phyloP scores from a whole-genome alignment of 2,113 vertebrate genomes.

The Mixornis gularis region DNA sequence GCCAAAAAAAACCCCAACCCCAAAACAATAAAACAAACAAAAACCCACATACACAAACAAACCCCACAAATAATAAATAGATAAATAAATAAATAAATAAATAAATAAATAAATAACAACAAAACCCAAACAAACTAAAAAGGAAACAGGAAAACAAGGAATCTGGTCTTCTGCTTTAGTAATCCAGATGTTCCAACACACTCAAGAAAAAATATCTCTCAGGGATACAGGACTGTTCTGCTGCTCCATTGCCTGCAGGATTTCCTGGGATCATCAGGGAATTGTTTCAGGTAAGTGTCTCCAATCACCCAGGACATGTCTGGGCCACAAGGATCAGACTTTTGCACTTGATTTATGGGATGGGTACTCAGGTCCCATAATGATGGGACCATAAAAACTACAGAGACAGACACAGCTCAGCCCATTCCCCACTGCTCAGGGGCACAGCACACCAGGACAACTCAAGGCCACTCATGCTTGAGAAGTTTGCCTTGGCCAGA shows the following conservation, averaged over 20 bases:
- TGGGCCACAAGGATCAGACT: fast-evolving
- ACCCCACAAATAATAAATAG: no score
- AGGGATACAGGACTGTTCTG: background rate
- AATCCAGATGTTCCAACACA: background rate
- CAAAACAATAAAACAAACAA: no score
- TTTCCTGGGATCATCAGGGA: background rate
- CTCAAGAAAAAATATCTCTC: background rate
- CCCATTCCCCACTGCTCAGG: background rate
- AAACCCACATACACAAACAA: background rate
- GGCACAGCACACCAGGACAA: background rate
- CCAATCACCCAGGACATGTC: fast-evolving
- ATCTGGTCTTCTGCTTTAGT: background rate
- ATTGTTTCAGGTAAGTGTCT: fast-evolving
- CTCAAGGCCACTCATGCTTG: background rate
- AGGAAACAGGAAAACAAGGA: background rate
- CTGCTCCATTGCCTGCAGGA: background rate
- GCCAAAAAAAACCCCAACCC: background rate
- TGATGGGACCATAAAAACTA: background rate
- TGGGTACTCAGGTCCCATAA: background rate
- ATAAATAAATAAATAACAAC: no score
- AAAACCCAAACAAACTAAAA: background rate
- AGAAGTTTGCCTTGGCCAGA: background rate
- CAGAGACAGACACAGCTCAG: background rate
- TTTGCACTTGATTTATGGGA: background rate
- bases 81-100: background rate